Conservation (phyloP, 2,888 invertebrate genomes). For the Cosmia trapezina region DNA sequence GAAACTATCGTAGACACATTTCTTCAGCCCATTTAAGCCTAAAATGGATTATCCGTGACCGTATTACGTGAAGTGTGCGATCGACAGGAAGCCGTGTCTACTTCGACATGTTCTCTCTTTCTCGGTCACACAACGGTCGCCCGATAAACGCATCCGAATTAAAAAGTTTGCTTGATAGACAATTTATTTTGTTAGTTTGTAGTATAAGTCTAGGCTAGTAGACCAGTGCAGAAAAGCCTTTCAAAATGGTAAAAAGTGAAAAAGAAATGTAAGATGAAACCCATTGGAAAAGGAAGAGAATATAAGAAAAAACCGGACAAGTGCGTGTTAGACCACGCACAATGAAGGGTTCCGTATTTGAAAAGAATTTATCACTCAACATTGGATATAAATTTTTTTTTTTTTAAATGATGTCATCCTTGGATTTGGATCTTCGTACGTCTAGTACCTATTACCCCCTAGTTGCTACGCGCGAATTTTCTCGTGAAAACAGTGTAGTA, state of each 20-base stretch:
- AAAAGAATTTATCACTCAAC: too few relatives aligned
- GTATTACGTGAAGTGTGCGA: slow-evolving; percentile 61
- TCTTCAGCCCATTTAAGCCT: slow-evolving; percentile 52
- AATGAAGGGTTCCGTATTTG: too few relatives aligned
- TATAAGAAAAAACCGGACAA: too few relatives aligned
- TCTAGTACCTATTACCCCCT: not conserved
- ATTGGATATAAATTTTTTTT: too few relatives aligned
- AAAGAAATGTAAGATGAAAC: too few relatives aligned
- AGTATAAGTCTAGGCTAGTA: not conserved
- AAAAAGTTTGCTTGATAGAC: slow-evolving; percentile 31
- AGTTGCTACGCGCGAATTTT: not conserved
- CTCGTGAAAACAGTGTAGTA: not conserved
- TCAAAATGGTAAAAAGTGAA: too few relatives aligned
- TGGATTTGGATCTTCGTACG: not conserved
- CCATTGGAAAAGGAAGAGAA: too few relatives aligned
- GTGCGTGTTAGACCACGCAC: too few relatives aligned
- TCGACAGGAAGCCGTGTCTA: slow-evolving; percentile 68
- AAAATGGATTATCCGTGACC: slow-evolving; percentile 68
- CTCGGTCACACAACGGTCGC: slow-evolving; percentile 71
- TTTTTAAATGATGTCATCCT: too few relatives aligned
- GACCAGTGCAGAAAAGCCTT: too few relatives aligned
- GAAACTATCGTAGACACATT: slow-evolving; percentile 4
- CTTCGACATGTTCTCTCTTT: slow-evolving; percentile 58
- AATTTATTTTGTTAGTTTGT: not conserved
- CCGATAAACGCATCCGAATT: slow-evolving; percentile 52